phyloP scores from a whole-genome alignment of 2,888 invertebrate species.

The Acleris laterana region DNA sequence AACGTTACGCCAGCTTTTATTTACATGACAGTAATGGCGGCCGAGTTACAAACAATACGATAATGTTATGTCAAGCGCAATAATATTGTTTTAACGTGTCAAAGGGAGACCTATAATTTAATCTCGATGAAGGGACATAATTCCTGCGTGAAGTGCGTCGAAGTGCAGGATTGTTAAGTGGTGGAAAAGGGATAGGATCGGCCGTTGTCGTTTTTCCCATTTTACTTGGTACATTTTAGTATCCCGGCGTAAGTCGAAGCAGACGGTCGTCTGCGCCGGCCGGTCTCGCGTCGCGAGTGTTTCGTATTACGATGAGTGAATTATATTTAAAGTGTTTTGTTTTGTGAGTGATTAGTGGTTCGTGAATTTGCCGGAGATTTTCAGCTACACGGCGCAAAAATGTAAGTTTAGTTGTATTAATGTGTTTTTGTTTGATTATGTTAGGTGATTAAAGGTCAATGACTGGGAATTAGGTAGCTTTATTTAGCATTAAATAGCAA shows the following conservation, averaged over 20 bases:
- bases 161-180: conserved; percentile 37
- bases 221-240: conserved; percentile 56
- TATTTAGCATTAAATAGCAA: too few relatives aligned
- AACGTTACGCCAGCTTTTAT: too few relatives aligned
- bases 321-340: conserved; percentile 56
- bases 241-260: conserved; percentile 69
- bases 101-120: conserved; percentile 12
- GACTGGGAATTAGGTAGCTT: not conserved
- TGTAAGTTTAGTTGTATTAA: conserved; percentile 49
- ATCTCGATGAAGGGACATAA: conserved; percentile 31
- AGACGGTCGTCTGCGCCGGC: conserved; percentile 54
- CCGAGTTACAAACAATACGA: too few relatives aligned
- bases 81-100: too few relatives aligned
- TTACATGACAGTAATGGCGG: too few relatives aligned
- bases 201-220: conserved; percentile 52
- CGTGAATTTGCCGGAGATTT: conserved; percentile 44
- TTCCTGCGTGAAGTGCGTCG: conserved; percentile 29
- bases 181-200: conserved; percentile 43
- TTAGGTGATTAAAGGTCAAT: not conserved
- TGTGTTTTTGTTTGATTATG: not conserved
- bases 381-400: conserved; percentile 49
- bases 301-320: conserved; percentile 69
- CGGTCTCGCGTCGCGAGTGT: conserved; percentile 57
- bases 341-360: conserved; percentile 59
- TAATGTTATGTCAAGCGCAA: too few relatives aligned